Evolutionary conservation across 2,888 invertebrate species (phyloP), one percentile per base, ranked within the genome.

Genomic region (Oligia fasciuncula): DNA sequence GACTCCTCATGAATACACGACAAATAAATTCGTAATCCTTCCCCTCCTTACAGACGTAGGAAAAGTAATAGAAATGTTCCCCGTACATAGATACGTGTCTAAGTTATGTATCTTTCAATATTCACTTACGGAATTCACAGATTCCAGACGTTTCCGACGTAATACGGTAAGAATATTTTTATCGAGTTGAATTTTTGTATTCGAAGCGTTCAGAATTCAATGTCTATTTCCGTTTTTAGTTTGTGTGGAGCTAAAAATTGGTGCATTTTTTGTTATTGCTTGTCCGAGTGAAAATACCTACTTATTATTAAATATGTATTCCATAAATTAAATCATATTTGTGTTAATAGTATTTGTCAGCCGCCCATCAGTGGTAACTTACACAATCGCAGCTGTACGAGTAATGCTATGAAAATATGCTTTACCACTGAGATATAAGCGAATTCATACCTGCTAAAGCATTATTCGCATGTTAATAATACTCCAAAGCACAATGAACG

Each of bases 161-260:
- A 82, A 87, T 85, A 87, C 72, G 87, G 79, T 78, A 87, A 81
- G 84, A 84, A 87, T 85, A 87, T 87, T 87, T 87, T 87, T 82
- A 87, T 83, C 80, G 77, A 77, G 78, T 80, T 83, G 81, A 85
- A 85, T 85, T 87, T 83, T 35, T 76, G 66, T 63, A 85, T 87
- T 87, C 81, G 80, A 79, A 79, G 57, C 73, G 67, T 69, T 79
- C 73, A 49, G 70, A 86, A 82, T 84, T 74, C 77, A 70, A 81
- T 79, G 71, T 77, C 82, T 77, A 73, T 80, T 80, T 83, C 74
- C 73, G 54, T 67, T 85, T 80, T 81, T 74, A 69, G 70, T 81
- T 60, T 65, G 19, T 35, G 29, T 13, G 11, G n/a, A 13, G 13
- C 5, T 63, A 65, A 60, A 78, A 69, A 11, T 35, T 51, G 2